phyloP scores from a whole-genome alignment of 2,113 vertebrate genomes.

The Triplophysa rosa region DNA sequence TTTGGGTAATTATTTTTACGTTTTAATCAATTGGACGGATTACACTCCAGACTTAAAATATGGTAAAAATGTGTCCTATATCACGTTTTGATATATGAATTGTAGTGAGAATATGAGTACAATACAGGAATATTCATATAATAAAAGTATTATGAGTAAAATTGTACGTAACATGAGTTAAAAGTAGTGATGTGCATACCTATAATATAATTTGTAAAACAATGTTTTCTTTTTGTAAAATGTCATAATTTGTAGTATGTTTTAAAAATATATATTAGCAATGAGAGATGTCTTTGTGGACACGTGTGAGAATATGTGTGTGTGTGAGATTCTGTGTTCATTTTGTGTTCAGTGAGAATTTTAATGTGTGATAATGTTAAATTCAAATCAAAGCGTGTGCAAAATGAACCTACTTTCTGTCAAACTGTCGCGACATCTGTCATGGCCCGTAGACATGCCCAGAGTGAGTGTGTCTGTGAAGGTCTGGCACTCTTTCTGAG shows the following conservation, averaged over 20 bases:
- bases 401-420: constrained; percentile 70
- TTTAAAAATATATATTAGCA: background rate
- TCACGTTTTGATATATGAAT: background rate
- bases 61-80: background rate
- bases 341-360: constrained; percentile 18
- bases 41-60: background rate
- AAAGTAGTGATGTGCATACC: no score
- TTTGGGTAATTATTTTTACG: background rate
- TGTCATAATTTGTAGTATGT: background rate
- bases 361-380: constrained; percentile 57
- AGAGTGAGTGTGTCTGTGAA: constrained; percentile 40
- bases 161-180: no score
- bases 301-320: background rate
- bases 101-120: background rate
- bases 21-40: background rate
- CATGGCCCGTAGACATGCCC: constrained; percentile 72
- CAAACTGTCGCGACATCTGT: constrained; percentile 78
- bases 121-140: no score
- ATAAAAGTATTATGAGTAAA: no score
- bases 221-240: no score
- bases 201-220: no score
- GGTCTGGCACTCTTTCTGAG: constrained; percentile 44
- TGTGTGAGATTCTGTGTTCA: constrained; percentile 53
- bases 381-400: constrained; percentile 68
- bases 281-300: background rate